Conservation (phyloP, 1,140 invertebrate genomes). For the Calosoma granatense region DNA sequence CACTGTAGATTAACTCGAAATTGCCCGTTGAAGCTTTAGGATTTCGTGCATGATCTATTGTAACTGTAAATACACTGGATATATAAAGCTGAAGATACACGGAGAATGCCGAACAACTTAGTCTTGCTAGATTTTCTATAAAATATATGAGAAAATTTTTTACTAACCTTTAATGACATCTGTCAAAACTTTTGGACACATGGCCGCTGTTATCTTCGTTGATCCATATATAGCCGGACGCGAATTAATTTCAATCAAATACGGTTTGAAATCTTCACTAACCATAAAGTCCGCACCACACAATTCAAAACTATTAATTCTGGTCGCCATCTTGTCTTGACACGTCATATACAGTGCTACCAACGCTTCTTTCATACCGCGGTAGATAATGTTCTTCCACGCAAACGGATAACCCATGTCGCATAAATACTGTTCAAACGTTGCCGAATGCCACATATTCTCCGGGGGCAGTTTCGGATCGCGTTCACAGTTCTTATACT, state of each 20-base stretch:
- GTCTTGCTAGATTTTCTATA: constrained; percentile 9
- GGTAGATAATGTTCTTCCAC: constrained; percentile 65
- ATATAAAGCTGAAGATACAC: constrained; percentile 10
- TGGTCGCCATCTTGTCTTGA: constrained; percentile 62
- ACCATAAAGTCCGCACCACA: constrained; percentile 90
- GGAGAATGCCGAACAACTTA: constrained; percentile 7
- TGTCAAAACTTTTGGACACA: constrained; percentile 72
- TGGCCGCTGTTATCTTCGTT: constrained; percentile 68
- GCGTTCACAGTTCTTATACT: constrained; percentile 59
- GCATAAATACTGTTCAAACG: constrained; percentile 52
- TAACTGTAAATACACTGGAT: constrained; percentile 38
- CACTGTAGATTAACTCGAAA: constrained; percentile 38
- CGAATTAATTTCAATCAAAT: constrained; percentile 90
- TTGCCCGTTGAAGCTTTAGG: constrained; percentile 39
- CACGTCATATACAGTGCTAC: constrained; percentile 65
- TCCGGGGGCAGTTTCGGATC: constrained; percentile 59
- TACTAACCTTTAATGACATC: constrained; percentile 89
- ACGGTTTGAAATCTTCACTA: constrained; percentile 74
- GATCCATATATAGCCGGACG: constrained; percentile 75
- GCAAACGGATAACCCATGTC: constrained; percentile 34
- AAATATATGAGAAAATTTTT: neutral
- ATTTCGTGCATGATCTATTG: constrained; percentile 44
- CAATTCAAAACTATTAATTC: constrained; percentile 76
- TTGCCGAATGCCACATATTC: constrained; percentile 80
- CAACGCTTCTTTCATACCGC: constrained; percentile 76